These are phyloP conservation scores for Chrysolina haemoptera DNA, from an alignment of 2,888 invertebrate species.

Conservation along the genomic window DNA sequence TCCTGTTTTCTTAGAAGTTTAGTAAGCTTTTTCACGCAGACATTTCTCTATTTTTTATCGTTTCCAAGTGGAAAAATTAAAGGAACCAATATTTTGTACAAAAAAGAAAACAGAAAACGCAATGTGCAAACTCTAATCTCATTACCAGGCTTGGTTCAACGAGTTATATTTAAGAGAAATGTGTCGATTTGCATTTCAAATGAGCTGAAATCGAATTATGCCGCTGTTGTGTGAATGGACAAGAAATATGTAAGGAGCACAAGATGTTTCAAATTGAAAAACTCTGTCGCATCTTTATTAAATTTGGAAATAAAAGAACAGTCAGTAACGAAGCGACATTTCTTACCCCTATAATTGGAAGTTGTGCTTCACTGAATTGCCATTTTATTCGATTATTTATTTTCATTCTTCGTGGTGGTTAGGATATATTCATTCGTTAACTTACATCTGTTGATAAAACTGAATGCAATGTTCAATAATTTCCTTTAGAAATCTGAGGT, in stretches of 20 bases:
- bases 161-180: constrained; percentile 1
- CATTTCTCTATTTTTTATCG: no score
- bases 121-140: neutral
- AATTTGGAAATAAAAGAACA: constrained; percentile 14
- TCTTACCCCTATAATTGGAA: neutral
- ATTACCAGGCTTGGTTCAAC: constrained; percentile 3
- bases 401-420: neutral
- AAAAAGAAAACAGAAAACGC: neutral
- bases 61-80: neutral
- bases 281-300: constrained; percentile 5
- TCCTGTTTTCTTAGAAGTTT: no score
- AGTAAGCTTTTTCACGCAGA: no score
- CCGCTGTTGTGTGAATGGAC: constrained; percentile 2
- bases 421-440: no score
- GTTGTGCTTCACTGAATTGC: constrained; percentile 1
- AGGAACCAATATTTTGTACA: neutral
- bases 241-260: neutral
- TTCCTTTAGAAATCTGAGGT: no score
- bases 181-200: constrained; percentile 9
- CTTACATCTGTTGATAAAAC: no score
- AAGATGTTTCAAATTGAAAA: constrained; percentile 1
- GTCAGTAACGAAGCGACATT: neutral
- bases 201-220: constrained; percentile 14
- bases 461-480: no score
- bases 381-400: neutral